Evolutionary conservation across 2,888 invertebrate species (phyloP).

Genomic region (Apoderus coryli): DNA sequence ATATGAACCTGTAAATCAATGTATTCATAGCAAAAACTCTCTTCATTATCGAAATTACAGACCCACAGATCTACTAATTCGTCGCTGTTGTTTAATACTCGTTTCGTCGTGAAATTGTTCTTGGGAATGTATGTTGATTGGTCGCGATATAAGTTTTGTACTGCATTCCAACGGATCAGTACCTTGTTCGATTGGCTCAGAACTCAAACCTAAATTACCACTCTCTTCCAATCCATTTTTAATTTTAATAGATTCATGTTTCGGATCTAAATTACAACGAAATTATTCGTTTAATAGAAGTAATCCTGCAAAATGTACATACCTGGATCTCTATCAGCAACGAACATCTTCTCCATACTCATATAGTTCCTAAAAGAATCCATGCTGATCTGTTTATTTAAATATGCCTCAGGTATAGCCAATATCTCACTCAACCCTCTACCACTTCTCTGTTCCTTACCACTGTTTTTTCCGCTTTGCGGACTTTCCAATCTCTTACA

Average conservation of each 20-base stretch:
- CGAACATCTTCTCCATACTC: conserved; percentile 12
- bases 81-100: conserved; percentile 15
- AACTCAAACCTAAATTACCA: too few relatives aligned
- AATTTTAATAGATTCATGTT: too few relatives aligned
- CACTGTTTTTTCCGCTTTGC: conserved; percentile 10
- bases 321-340: too few relatives aligned
- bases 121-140: conserved; percentile 14
- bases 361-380: conserved; percentile 23
- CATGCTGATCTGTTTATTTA: conserved; percentile 26
- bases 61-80: conserved; percentile 26
- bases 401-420: conserved; percentile 29
- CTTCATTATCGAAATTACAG: too few relatives aligned
- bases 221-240: too few relatives aligned
- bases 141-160: conserved; percentile 13
- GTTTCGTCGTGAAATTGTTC: conserved; percentile 9
- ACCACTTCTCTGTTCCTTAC: conserved; percentile 14
- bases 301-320: too few relatives aligned
- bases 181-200: conserved; percentile 27
- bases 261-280: too few relatives aligned
- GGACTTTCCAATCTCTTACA: conserved; percentile 19
- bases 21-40: too few relatives aligned
- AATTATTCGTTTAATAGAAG: too few relatives aligned
- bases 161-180: conserved; percentile 25
- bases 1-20: too few relatives aligned
- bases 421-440: conserved; percentile 29